Evolutionary conservation across 2,113 vertebrate genomes (phyloP).

Genomic region (Apteryx mantelli): DNA sequence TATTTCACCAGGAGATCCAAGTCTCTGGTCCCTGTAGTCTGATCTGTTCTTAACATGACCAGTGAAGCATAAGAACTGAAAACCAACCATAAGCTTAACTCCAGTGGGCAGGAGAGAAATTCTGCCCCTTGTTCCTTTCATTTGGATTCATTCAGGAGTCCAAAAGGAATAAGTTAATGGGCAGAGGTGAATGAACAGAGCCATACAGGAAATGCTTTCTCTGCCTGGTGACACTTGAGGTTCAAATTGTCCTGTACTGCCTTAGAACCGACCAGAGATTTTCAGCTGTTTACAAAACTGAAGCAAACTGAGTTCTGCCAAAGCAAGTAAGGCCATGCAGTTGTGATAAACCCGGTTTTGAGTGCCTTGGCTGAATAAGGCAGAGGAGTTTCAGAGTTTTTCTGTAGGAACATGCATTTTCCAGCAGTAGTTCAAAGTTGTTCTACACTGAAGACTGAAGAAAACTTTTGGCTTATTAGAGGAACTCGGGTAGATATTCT

Average conservation of each 20-base stretch:
- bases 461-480: not conserved
- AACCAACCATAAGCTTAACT: not conserved
- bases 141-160: not conserved
- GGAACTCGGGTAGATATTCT: not conserved
- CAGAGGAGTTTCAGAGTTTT: not conserved
- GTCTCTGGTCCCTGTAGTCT: not conserved
- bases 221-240: not conserved
- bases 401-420: not conserved
- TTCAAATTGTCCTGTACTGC: not conserved
- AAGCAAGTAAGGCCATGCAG: not conserved
- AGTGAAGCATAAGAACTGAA: not conserved
- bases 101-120: not conserved
- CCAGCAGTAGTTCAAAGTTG: not conserved
- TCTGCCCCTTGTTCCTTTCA: not conserved
- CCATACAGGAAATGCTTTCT: not conserved
- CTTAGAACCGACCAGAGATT: not conserved
- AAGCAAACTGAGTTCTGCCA: not conserved
- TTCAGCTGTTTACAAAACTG: not conserved
- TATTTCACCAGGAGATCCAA: not conserved
- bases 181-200: not conserved
- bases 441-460: not conserved
- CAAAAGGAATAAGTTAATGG: not conserved
- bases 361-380: not conserved
- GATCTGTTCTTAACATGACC: not conserved
- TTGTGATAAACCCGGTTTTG: not conserved